Evolutionary conservation across 2,888 invertebrate genomes (phyloP), one percentile per base, ranked within the genome.

Genomic region (Oegoconia quadripuncta): DNA sequence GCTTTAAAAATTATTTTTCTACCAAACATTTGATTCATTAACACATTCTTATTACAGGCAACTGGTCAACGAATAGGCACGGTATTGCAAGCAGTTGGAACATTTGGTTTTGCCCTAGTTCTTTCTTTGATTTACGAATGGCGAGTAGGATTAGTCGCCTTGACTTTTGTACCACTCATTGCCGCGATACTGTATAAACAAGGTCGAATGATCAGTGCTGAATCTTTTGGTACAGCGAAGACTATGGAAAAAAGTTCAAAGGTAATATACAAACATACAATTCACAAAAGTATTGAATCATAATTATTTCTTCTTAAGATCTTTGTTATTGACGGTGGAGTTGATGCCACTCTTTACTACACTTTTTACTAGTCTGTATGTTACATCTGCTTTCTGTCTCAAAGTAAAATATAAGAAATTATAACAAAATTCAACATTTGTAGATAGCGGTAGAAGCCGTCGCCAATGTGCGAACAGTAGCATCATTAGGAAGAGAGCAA

Each of bases 41-140:
- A 34, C 34, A 15, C 34, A n/a, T n/a, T 12, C 22, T 12, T 17
- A 28, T 16, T 36, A 20, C 61, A 94, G 94, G 94, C 94, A 3
- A 94, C 94, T 2, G 95, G 95, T 11, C 93, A 93, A 77, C 89
- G 95, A 44, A 90, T 95, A 37, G 95, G 95, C 5, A 92, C 93
- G 13, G 91, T 95, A 25, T 73, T 95, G 0, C 93, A 94, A 72
- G 92, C 94, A 0, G 49, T 93, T 3, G 90, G 93, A 1, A 93
- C 94, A 0, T 81, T 95, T 11, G 61, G 86, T 0, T 75, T 95
- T 12, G 91, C 92, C 3, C 72, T 95, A 16, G 88, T 86, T 0
- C 69, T 95, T 1, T 89, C 93, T 0, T 81, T 94, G 72, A 90
- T 89, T 57, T 94, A 92, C 65, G 91, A 93, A 70, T 94, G 93